Evolutionary conservation across 1,140 invertebrate species (phyloP).

Genomic region (Sminthurides bifidus): DNA sequence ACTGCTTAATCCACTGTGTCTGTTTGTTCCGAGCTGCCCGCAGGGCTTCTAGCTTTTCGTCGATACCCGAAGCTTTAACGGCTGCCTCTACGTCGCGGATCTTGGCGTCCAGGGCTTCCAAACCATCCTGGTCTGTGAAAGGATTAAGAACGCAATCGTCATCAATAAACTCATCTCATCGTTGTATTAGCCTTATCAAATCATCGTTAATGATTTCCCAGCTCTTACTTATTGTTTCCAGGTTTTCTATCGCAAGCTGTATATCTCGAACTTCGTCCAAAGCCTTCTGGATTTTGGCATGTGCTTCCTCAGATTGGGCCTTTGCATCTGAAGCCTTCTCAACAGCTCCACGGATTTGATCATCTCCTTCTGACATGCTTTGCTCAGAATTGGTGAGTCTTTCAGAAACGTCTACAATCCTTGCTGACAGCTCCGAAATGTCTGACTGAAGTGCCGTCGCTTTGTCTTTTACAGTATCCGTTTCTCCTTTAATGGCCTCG

Average conservation of each 20-base stretch:
- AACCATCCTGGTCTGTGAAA: constrained; percentile 46
- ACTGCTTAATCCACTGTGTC: constrained; percentile 58
- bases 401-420: constrained; percentile 56
- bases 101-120: constrained; percentile 60
- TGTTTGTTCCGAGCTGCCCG: constrained; percentile 42
- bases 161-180: neutral
- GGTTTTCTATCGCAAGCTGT: constrained; percentile 60
- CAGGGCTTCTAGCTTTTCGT: constrained; percentile 52
- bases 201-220: neutral
- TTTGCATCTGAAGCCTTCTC: constrained; percentile 76
- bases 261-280: constrained; percentile 66
- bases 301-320: constrained; percentile 61
- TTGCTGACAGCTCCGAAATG: constrained; percentile 55
- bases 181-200: constrained; percentile 1
- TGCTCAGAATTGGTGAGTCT: constrained; percentile 57
- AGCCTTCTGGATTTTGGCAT: constrained; percentile 66
- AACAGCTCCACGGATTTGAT: constrained; percentile 56
- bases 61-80: constrained; percentile 59
- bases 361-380: constrained; percentile 59
- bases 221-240: constrained; percentile 56
- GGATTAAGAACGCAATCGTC: constrained; percentile 8
- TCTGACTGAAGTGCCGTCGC: constrained; percentile 61
- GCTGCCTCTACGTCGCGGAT: constrained; percentile 59
- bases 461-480: constrained; percentile 59
- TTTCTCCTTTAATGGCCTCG: constrained; percentile 58